Evolutionary conservation across 1,140 invertebrate genomes (phyloP), one percentile per base, ranked within the genome.

Genomic region (Bombus huntii): DNA sequence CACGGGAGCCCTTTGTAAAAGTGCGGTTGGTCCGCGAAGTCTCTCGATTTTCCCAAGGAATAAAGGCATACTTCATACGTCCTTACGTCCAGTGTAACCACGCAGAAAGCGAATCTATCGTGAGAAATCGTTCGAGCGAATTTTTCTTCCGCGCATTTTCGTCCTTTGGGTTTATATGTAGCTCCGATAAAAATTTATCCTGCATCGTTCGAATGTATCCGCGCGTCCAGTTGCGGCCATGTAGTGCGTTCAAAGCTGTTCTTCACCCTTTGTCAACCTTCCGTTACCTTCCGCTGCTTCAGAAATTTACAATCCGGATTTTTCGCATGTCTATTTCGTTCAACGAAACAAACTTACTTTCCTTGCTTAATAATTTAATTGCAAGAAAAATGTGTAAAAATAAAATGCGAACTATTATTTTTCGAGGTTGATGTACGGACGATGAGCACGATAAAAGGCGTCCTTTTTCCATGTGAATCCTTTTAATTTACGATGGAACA

Each of bases 91-190:
- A 59, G 73, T 22, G 75, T 81, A 83, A 88, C 79, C 81, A 90
- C 89, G 86, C 89, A 77, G 82, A 90, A 90, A 77, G 80, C 76
- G 83, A 88, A 90, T 90, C 82, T 83, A 83, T 90, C 86, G 89
- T 81, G 82, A 57, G 59, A 71, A 73, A 89, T 31, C 88, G 70
- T 65, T 83, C 70, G 76, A 89, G 72, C 89, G 88, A 90, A 89
- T 90, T 89, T 65, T 81, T 28, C 57, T 37, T 18, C 34, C 25
- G 12, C 25, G 13, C 25, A 76, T n/a, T 37, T 25, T 22, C 31
- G 28, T 73, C 42, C 25, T 65, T 47, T 44, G 37, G 39, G 66
- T 70, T 28, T 31, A 18, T 37, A 18, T 34, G 65, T 77, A 37
- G 53, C 25, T 37, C 9, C 65, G 78, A 80, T 80, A 47, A 80